Percentiles rank a stretch among this genome's conserved stretches.
Conservation (phyloP, 2,888 invertebrate species). For the Zelleria hepariella region DNA sequence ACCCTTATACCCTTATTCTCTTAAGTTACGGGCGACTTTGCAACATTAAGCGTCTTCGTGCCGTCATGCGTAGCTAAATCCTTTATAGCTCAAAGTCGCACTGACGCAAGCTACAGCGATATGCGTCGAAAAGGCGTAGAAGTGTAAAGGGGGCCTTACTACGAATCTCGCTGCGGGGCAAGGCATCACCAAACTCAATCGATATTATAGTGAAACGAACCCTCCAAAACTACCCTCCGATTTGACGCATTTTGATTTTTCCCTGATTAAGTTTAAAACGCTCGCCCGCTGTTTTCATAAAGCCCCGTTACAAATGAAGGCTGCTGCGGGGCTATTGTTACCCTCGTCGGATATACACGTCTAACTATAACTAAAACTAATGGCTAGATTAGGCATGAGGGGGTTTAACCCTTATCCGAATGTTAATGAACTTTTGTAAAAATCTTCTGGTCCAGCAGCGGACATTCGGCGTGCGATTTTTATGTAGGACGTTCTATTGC, state of each 20-base stretch:
- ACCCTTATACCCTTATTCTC: too few relatives aligned
- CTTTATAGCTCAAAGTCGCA: too few relatives aligned
- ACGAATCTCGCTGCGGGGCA: too few relatives aligned
- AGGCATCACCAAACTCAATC: slow-evolving; percentile 62
- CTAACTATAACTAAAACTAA: neutral
- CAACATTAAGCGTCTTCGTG: too few relatives aligned
- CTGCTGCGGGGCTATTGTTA: slow-evolving; percentile 20
- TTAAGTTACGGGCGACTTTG: too few relatives aligned
- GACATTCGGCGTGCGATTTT: too few relatives aligned
- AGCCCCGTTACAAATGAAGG: slow-evolving; percentile 45
- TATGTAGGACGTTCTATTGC: too few relatives aligned
- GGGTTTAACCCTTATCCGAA: neutral
- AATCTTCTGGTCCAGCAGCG: neutral
- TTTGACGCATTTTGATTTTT: slow-evolving; percentile 71
- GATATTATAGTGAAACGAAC: slow-evolving; percentile 62
- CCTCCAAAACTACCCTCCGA: slow-evolving; percentile 61
- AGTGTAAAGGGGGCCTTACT: too few relatives aligned
- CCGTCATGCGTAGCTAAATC: too few relatives aligned
- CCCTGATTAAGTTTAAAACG: slow-evolving; percentile 68
- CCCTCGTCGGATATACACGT: slow-evolving; percentile 7
- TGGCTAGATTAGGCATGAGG: neutral
- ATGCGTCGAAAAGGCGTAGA: too few relatives aligned
- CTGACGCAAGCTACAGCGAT: too few relatives aligned
- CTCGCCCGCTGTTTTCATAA: slow-evolving; percentile 56
- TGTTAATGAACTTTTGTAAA: neutral